Evolutionary conservation across 2,113 vertebrate genomes (phyloP).

Genomic region (Pseudorasbora parva): DNA sequence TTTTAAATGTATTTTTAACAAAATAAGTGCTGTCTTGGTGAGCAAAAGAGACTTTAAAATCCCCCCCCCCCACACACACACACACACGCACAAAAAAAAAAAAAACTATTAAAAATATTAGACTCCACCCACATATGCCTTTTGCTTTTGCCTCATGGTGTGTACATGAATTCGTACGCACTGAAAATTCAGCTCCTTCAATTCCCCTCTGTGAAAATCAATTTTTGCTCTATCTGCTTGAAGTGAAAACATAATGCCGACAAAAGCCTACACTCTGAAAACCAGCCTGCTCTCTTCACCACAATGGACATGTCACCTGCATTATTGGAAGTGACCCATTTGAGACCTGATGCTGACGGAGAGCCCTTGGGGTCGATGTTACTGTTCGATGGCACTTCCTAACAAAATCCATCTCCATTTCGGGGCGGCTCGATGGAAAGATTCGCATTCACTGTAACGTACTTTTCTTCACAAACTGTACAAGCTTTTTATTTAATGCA

Average conservation of each 20-base stretch:
- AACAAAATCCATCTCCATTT: constrained; percentile 36
- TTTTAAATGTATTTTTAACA: no score
- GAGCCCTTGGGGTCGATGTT: constrained; percentile 30
- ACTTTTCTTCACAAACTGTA: background rate
- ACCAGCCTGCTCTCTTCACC: constrained; percentile 20
- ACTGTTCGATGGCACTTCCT: constrained; percentile 14
- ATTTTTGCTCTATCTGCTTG: constrained; percentile 43
- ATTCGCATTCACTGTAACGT: background rate
- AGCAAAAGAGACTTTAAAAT: no score
- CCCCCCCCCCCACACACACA: no score
- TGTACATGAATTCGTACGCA: no score
- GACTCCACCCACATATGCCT: background rate
- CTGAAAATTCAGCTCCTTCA: no score
- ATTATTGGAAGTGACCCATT: constrained; percentile 57
- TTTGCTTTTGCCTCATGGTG: background rate
- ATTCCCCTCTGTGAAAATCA: constrained; percentile 47
- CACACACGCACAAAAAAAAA: no score
- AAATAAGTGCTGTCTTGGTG: no score
- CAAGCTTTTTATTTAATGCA: background rate
- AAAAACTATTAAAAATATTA: no score
- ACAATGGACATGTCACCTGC: constrained; percentile 49
- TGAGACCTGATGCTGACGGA: constrained; percentile 33
- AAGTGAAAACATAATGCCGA: constrained; percentile 54
- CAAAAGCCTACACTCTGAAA: constrained; percentile 44
- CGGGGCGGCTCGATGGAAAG: background rate